Evolutionary conservation across 2,797 vertebrate species (phyloP).

Genomic region (Pangasius djambal): DNA sequence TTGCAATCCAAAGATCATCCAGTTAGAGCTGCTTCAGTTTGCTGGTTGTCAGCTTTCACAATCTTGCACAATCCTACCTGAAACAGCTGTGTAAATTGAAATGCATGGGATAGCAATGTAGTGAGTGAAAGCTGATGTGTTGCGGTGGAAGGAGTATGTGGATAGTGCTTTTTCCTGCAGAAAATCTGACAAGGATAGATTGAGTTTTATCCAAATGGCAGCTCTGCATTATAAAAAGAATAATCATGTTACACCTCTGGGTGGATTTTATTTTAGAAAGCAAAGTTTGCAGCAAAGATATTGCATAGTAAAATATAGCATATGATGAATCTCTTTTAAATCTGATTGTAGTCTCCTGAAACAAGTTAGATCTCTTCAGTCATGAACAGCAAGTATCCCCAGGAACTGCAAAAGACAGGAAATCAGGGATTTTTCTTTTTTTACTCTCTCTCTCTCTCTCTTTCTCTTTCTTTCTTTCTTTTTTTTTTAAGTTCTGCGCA

Average conservation of each 20-base stretch:
- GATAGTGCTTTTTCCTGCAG: background rate
- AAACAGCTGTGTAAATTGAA: background rate
- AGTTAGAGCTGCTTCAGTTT: background rate
- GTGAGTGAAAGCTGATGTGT: background rate
- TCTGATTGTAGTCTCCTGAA: slow-evolving; percentile 8
- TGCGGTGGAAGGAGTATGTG: background rate
- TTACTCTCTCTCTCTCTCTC: background rate
- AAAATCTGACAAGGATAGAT: slow-evolving; percentile 11
- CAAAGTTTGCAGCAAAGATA: slow-evolving; percentile 29
- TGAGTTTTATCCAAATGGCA: background rate
- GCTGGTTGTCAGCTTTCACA: background rate
- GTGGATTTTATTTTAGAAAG: slow-evolving; percentile 17
- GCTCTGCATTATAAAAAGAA: slow-evolving; percentile 1
- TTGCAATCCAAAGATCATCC: background rate
- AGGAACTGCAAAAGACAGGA: slow-evolving; percentile 53
- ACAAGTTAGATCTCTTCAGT: slow-evolving; percentile 39
- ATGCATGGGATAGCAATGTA: background rate
- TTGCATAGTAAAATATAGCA: slow-evolving; percentile 20
- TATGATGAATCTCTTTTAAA: slow-evolving; percentile 13
- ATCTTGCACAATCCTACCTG: slow-evolving; percentile 15
- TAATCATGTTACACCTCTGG: background rate
- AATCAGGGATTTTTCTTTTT: slow-evolving; percentile 58
- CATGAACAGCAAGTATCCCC: slow-evolving; percentile 42
- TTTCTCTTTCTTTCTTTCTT: slow-evolving; percentile 8
- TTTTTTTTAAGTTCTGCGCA: slow-evolving; percentile 48